phyloP scores from a whole-genome alignment of 2,113 vertebrate genomes.

The Rhizomys pruinosus region DNA sequence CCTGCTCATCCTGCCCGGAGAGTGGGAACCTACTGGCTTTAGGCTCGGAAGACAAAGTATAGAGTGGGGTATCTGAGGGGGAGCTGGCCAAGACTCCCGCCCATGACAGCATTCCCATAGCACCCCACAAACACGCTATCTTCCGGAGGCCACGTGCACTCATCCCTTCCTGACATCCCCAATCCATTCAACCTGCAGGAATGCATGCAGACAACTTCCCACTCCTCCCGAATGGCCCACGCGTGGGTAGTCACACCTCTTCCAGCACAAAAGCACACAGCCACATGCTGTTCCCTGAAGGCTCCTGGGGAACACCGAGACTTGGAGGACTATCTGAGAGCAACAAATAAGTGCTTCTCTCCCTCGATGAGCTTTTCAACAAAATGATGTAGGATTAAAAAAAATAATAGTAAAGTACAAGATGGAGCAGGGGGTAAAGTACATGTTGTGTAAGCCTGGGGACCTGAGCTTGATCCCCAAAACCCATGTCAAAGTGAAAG shows the following conservation, averaged over 20 bases:
- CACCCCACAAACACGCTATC: neutral
- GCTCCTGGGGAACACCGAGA: neutral
- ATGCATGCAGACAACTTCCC: neutral
- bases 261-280: neutral
- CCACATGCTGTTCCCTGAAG: neutral
- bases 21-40: neutral
- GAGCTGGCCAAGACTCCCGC: neutral
- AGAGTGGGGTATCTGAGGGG: neutral
- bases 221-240: neutral
- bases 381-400: neutral
- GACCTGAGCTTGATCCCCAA: neutral
- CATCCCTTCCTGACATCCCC: neutral
- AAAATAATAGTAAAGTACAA: neutral
- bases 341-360: neutral
- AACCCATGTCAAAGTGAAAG: neutral
- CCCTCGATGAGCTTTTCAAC: neutral
- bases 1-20: neutral
- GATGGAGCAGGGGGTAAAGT: neutral
- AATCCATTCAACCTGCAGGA: neutral
- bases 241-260: neutral
- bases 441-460: neutral
- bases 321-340: neutral
- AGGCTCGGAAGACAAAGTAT: neutral
- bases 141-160: rapidly evolving
- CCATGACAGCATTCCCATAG: neutral